Evolutionary conservation across 2,888 invertebrate genomes (phyloP).

Genomic region (Cerastis leucographa): DNA sequence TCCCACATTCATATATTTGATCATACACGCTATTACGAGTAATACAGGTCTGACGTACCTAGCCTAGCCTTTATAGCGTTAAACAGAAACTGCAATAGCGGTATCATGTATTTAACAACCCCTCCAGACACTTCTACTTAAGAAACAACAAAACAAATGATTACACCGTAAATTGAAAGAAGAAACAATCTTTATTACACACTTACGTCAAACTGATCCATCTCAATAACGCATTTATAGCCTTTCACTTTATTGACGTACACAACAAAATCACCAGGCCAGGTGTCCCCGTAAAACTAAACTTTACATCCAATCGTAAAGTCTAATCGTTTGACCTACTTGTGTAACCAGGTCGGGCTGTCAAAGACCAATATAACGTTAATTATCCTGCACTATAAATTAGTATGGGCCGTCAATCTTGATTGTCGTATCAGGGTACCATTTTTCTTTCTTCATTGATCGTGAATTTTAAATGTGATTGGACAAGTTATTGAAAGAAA

Average conservation of each 20-base stretch:
- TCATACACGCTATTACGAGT: background rate
- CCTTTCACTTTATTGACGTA: constrained; percentile 44
- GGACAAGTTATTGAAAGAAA: background rate
- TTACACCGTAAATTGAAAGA: constrained; percentile 46
- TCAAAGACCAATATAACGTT: constrained; percentile 73
- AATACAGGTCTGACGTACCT: background rate
- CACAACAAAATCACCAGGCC: constrained; percentile 46
- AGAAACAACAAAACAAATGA: constrained; percentile 45
- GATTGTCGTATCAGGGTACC: constrained; percentile 49
- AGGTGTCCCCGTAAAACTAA: constrained; percentile 59
- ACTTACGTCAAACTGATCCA: constrained; percentile 38
- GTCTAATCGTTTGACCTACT: constrained; percentile 70
- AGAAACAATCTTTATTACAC: constrained; percentile 46
- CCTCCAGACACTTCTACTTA: constrained; percentile 22
- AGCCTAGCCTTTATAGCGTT: background rate
- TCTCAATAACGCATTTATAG: constrained; percentile 48
- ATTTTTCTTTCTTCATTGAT: constrained; percentile 27
- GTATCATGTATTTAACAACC: background rate
- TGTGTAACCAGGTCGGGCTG: constrained; percentile 69
- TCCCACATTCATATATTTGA: background rate
- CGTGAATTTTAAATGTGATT: background rate
- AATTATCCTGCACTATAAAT: constrained; percentile 74
- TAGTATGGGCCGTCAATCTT: constrained; percentile 64
- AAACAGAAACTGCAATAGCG: background rate
- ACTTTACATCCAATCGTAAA: constrained; percentile 57